Evolutionary conservation across 2,113 vertebrate species (phyloP), one percentile per base, ranked within the genome.

Genomic region (Thomomys bottae): DNA sequence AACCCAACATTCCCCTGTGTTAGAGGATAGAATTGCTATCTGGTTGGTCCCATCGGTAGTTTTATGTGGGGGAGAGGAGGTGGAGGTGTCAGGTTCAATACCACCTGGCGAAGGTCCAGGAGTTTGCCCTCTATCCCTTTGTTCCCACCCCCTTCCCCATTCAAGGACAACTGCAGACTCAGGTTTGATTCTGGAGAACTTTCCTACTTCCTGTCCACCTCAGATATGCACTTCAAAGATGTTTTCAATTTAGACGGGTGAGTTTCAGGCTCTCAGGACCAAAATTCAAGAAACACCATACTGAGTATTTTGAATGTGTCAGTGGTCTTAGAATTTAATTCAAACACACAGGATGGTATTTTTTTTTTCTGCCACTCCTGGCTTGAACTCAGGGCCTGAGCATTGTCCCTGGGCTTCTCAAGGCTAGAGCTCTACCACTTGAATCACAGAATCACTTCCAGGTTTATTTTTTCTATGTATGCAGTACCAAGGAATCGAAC

Each of bases 291-390:
- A 34, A 93, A 82, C 17, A n/a, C 32, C 28, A 71, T 18, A 36
- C 57, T 86, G 59, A 78, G 14, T 70, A 75, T 54, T 88, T n/a
- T 63, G 21, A 73, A 80, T 21, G 83, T 40, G 36, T 45, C 67
- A 59, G 3, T 79, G 8, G 24, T 90, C 28, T 71, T 71, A 63
- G 66, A 59, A 40, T 70, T 93, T 82, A 61, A 63, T 89, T 87
- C 72, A 68, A 87, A 84, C 81, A 12, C 2, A 32, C 24, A 64
- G 20, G 24, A 61, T 64, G 18, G 8, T 32, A 14, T 81, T 20
- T 28, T 8, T 34, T 92, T 94, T 73, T 17, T 36, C 71, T 87
- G 42, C n/a, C n/a, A n/a, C n/a, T n/a, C n/a, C n/a, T n/a, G n/a
- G n/a, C n/a, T n/a, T n/a, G n/a, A n/a, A n/a, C n/a, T n/a, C n/a